Percentiles rank a stretch among this genome's conserved stretches.
These are phyloP conservation scores for Nothoprocta perdicaria DNA, from an alignment of 2,113 vertebrate genomes.

Conservation along the genomic window DNA sequence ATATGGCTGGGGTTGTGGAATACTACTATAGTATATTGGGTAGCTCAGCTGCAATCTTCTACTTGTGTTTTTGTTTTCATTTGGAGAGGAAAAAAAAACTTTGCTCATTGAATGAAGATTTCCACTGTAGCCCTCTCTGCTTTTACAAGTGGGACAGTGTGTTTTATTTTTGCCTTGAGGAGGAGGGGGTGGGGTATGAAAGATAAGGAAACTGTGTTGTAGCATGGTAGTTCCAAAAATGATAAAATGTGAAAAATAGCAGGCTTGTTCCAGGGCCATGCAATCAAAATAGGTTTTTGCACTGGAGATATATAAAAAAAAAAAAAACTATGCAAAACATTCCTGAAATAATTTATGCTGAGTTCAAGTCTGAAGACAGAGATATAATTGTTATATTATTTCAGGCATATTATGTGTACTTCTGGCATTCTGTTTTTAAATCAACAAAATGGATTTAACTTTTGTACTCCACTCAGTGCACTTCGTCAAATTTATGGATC, in stretches of 20 bases:
- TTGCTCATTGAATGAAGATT: constrained; percentile 38
- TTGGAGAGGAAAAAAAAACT: not conserved
- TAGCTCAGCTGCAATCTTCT: not conserved
- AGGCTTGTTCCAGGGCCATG: constrained; percentile 36
- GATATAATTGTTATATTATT: too few relatives aligned
- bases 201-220: constrained; percentile 41
- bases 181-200: not conserved
- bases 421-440: constrained; percentile 60
- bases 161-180: constrained; percentile 47
- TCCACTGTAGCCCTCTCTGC: constrained; percentile 25
- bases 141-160: constrained; percentile 41
- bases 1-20: not conserved
- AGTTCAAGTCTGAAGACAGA: constrained; percentile 69
- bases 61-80: constrained; percentile 2
- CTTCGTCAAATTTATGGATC: not conserved
- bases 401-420: constrained; percentile 56
- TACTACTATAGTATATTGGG: not conserved
- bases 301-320: constrained; percentile 50
- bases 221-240: constrained; percentile 41
- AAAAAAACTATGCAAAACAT: constrained; percentile 64
- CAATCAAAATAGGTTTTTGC: constrained; percentile 67
- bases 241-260: constrained; percentile 69
- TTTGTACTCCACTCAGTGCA: not conserved
- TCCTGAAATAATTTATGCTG: constrained; percentile 68
- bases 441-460: constrained; percentile 28